Conservation (phyloP, 2,113 vertebrate species). For the Apistogramma diplotaenia region DNA sequence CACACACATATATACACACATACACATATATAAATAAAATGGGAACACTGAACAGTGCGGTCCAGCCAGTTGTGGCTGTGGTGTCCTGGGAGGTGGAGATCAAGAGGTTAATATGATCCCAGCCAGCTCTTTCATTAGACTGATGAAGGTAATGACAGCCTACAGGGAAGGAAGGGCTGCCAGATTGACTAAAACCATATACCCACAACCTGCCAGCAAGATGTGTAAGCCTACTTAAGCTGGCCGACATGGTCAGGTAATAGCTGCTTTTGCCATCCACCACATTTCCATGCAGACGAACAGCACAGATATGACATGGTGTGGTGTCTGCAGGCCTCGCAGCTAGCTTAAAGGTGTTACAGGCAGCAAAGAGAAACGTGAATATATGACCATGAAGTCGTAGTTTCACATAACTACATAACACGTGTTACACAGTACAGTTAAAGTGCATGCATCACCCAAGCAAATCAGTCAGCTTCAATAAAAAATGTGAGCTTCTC, state of each 20-base stretch:
- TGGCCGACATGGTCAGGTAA: background rate
- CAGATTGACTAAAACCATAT: slow-evolving; percentile 38
- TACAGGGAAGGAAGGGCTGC: slow-evolving; percentile 32
- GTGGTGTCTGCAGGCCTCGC: background rate
- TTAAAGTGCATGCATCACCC: background rate
- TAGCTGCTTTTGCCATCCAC: background rate
- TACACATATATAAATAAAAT: background rate
- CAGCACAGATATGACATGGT: background rate
- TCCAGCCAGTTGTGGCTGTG: slow-evolving; percentile 48
- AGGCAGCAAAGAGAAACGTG: background rate
- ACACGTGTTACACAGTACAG: background rate
- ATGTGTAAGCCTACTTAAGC: slow-evolving; percentile 9
- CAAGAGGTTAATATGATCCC: slow-evolving; percentile 74
- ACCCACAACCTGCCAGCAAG: slow-evolving; percentile 10
- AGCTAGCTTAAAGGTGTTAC: background rate
- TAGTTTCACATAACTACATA: background rate
- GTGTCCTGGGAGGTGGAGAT: slow-evolving; percentile 66
- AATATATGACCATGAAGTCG: background rate
- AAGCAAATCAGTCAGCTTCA: background rate
- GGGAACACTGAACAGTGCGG: slow-evolving; percentile 30
- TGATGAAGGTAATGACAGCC: slow-evolving; percentile 67
- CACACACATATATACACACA: background rate
- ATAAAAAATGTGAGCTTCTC: slow-evolving; percentile 3
- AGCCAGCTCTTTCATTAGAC: slow-evolving; percentile 69
- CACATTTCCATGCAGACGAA: background rate